Percentiles rank a stretch among this genome's conserved stretches.
Conservation (phyloP, 2,888 invertebrate species). For the Acleris cristana region DNA sequence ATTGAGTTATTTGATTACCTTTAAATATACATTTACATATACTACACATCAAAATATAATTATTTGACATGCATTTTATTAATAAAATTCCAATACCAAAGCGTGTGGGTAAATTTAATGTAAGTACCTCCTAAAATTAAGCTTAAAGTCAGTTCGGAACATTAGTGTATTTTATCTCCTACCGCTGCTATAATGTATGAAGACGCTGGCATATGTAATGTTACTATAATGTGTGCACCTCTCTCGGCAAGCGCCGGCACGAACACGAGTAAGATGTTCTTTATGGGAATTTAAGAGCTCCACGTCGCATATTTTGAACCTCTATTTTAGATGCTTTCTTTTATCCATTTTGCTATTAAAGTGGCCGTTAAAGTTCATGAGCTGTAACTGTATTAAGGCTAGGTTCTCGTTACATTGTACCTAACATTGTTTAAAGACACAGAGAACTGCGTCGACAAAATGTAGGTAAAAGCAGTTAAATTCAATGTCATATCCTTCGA, state of each 20-base stretch:
- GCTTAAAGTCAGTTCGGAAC: background rate
- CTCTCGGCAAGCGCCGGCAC: slow-evolving; percentile 34
- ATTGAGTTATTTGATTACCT: background rate
- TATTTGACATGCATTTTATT: too few relatives aligned
- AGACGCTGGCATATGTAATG: slow-evolving; percentile 30
- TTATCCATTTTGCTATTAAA: slow-evolving; percentile 11
- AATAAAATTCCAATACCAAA: too few relatives aligned
- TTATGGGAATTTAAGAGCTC: slow-evolving; percentile 44
- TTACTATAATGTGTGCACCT: slow-evolving; percentile 25
- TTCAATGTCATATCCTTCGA: background rate
- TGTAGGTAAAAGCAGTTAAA: background rate
- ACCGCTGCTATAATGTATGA: slow-evolving; percentile 5
- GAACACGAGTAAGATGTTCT: slow-evolving; percentile 42
- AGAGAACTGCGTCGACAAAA: background rate
- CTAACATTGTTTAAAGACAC: too few relatives aligned
- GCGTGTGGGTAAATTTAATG: too few relatives aligned
- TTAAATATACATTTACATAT: too few relatives aligned
- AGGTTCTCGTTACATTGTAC: background rate
- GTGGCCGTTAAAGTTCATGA: slow-evolving; percentile 2
- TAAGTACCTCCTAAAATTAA: too few relatives aligned
- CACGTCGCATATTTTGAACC: slow-evolving; percentile 39
- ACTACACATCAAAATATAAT: too few relatives aligned
- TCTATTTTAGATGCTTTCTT: slow-evolving; percentile 39
- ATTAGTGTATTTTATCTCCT: slow-evolving; percentile 24
- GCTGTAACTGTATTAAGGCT: slow-evolving; percentile 6